Evolutionary conservation across 2,888 invertebrate species (phyloP).

Genomic region (Hydrotaea diabolus): DNA sequence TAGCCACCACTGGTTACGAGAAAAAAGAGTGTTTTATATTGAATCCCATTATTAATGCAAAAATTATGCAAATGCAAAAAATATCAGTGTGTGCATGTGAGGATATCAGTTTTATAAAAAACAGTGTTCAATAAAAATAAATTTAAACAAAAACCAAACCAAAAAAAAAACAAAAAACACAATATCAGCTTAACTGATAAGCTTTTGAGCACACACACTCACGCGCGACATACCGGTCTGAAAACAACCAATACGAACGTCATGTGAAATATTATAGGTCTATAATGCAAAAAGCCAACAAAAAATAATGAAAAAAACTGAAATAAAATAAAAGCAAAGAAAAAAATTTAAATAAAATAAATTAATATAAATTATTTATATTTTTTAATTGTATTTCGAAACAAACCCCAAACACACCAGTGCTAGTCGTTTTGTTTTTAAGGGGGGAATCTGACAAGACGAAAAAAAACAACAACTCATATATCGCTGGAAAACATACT

Average conservation of each 20-base stretch:
- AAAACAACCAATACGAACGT: constrained; percentile 3
- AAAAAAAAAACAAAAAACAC: neutral
- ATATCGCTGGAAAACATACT: neutral
- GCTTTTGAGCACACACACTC: neutral
- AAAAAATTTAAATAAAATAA: constrained; percentile 45
- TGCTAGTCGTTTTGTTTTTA: neutral
- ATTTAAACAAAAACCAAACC: constrained; percentile 5
- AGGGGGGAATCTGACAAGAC: neutral
- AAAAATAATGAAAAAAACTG: no score
- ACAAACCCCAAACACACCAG: neutral
- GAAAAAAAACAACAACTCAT: no score
- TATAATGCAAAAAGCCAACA: neutral
- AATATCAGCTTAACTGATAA: constrained; percentile 38
- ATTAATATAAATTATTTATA: constrained; percentile 50
- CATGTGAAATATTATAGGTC: constrained; percentile 36
- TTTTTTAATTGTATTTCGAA: constrained; percentile 31
- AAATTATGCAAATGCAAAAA: constrained; percentile 66
- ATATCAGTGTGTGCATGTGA: neutral
- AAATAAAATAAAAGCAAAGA: neutral
- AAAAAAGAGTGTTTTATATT: constrained; percentile 48
- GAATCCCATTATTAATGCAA: constrained; percentile 67
- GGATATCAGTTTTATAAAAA: constrained; percentile 14
- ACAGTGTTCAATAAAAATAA: constrained; percentile 29
- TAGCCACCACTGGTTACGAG: neutral
- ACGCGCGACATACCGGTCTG: neutral